These are phyloP conservation scores for Cinara cedri DNA, from an alignment of 2,888 invertebrate genomes.

Conservation along the genomic window DNA sequence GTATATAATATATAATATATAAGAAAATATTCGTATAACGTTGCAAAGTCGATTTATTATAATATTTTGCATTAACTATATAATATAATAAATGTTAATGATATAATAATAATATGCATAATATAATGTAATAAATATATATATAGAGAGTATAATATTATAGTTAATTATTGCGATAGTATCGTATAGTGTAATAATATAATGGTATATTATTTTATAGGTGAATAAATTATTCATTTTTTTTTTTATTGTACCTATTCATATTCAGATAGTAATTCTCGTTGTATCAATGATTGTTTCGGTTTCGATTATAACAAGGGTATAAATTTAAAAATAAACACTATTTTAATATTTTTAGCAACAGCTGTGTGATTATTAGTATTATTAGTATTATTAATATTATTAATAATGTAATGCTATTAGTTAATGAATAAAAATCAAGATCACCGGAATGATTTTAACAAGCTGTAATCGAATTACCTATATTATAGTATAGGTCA, in stretches of 20 bases:
- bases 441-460: neutral
- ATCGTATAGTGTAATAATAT: neutral
- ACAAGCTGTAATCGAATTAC: neutral
- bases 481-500: neutral
- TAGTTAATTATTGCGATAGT: neutral
- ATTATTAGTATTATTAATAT: too few relatives aligned
- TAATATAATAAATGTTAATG: neutral
- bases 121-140: too few relatives aligned
- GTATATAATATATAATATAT: conserved; percentile 30
- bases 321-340: neutral
- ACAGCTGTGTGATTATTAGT: too few relatives aligned
- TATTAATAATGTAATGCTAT: neutral
- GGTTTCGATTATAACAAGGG: neutral
- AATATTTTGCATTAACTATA: conserved; percentile 16
- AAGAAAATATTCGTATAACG: conserved; percentile 36
- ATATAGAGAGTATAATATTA: too few relatives aligned
- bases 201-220: neutral
- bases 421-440: neutral
- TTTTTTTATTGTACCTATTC: neutral
- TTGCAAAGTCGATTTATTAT: conserved; percentile 42
- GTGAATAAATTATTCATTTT: too few relatives aligned
- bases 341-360: too few relatives aligned
- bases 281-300: neutral
- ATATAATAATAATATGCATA: neutral
- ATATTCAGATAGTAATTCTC: neutral